phyloP scores from a whole-genome alignment of 1,140 invertebrate species.

The Calosoma granatense region DNA sequence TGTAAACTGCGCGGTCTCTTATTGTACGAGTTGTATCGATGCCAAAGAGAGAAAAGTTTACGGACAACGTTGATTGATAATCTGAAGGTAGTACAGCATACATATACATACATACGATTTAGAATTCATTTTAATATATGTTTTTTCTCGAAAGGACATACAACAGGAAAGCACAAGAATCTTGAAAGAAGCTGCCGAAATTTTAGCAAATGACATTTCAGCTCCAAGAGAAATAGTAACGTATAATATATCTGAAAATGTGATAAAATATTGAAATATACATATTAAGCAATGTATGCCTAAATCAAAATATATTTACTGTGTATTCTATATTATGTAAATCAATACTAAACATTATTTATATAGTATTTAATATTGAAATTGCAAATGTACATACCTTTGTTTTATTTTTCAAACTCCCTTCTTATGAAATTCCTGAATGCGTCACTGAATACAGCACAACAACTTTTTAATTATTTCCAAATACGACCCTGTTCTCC shows the following conservation, averaged over 20 bases:
- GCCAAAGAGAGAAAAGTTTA: neutral
- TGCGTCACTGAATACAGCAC: neutral
- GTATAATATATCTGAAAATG: neutral
- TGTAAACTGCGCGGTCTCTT: slow-evolving; percentile 27
- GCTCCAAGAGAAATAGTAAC: slow-evolving; percentile 19
- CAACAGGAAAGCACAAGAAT: neutral
- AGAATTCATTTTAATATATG: neutral
- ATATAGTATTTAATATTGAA: slow-evolving; percentile 14
- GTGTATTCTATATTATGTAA: slow-evolving; percentile 12
- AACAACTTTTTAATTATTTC: no score
- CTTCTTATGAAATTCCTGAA: no score
- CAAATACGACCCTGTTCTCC: no score
- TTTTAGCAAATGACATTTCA: slow-evolving; percentile 15
- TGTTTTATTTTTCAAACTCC: no score
- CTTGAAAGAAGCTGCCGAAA: slow-evolving; percentile 15
- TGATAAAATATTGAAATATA: slow-evolving; percentile 10
- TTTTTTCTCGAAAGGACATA: neutral
- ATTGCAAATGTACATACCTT: neutral
- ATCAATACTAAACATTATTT: slow-evolving; percentile 6
- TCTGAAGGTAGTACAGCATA: neutral
- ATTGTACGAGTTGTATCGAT: neutral
- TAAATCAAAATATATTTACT: slow-evolving; percentile 3
- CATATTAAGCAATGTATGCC: slow-evolving; percentile 11
- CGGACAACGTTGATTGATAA: neutral
- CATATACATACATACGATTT: slow-evolving; percentile 6